Percentiles rank a stretch among this genome's conserved stretches.
phyloP scores from a whole-genome alignment of 2,113 vertebrate species.

The Jaculus jaculus region DNA sequence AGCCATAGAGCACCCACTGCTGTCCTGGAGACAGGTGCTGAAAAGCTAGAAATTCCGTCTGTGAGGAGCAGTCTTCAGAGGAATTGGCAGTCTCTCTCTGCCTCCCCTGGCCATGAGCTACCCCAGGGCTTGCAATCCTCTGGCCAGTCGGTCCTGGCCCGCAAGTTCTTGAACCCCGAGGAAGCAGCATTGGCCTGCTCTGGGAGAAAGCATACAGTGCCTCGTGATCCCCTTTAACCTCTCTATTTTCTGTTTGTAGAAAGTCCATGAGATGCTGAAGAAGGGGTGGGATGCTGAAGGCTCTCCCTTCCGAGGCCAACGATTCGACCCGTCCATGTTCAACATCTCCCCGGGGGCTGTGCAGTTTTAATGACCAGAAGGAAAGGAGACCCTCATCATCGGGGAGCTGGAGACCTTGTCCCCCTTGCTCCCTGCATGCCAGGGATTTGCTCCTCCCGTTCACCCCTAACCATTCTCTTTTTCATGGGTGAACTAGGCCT shows the following conservation, averaged over 20 bases:
- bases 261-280: slow-evolving; percentile 99
- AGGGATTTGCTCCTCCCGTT: background rate
- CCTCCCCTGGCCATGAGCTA: background rate
- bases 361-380: slow-evolving; percentile 90
- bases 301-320: slow-evolving; percentile 95
- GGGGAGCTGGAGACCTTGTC: background rate
- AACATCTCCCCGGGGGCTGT: slow-evolving; percentile 95
- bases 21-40: background rate
- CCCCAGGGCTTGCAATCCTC: background rate
- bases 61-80: background rate
- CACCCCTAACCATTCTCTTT: background rate
- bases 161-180: background rate
- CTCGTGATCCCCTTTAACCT: slow-evolving; percentile 51
- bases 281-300: slow-evolving; percentile 99
- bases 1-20: background rate
- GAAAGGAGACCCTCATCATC: background rate
- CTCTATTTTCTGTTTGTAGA: slow-evolving; percentile 83
- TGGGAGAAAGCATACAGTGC: background rate
- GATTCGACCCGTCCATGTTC: slow-evolving; percentile 97
- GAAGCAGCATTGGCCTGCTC: background rate
- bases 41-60: background rate
- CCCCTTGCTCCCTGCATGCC: slow-evolving; percentile 1
- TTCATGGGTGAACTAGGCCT: slow-evolving; percentile 11
- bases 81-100: background rate
- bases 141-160: background rate